A percentile compares a stretch with the other conserved stretches of the same genome.
phyloP scores from a whole-genome alignment of 2,888 invertebrate genomes.

The Pristionchus entomophagus region DNA sequence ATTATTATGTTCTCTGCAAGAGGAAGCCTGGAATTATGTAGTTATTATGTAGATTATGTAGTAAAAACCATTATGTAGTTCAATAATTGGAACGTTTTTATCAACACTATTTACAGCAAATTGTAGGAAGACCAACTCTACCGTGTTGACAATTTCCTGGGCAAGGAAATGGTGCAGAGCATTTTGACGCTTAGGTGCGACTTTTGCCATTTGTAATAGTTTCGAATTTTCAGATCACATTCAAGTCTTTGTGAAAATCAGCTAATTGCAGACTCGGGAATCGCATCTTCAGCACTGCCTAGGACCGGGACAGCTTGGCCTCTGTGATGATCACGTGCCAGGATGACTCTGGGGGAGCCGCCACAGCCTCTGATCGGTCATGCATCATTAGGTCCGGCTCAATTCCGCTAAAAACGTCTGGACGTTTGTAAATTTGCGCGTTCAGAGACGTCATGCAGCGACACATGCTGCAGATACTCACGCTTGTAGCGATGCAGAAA shows the following conservation, averaged over 20 bases:
- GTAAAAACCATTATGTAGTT: too few relatives aligned
- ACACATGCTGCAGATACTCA: constrained; percentile 95
- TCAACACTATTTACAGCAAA: background rate
- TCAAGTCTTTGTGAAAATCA: background rate
- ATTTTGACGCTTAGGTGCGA: constrained; percentile 90
- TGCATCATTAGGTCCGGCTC: constrained; percentile 86
- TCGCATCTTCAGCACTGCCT: constrained; percentile 92
- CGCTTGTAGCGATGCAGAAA: constrained; percentile 98
- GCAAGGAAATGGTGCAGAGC: constrained; percentile 99
- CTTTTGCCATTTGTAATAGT: too few relatives aligned
- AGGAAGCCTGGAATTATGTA: too few relatives aligned
- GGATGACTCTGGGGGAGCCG: constrained; percentile 98
- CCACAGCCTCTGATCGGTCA: constrained; percentile 97
- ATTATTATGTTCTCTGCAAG: too few relatives aligned
- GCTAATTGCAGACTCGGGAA: constrained; percentile 86
- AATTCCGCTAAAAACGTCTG: background rate
- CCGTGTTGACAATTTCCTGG: constrained; percentile 97
- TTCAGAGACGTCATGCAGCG: constrained; percentile 98
- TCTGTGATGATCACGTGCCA: constrained; percentile 96
- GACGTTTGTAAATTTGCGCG: background rate
- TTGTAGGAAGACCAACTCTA: constrained; percentile 88
- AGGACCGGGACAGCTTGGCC: constrained; percentile 97
- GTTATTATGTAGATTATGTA: too few relatives aligned
- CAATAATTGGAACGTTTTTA: too few relatives aligned
- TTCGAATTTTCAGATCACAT: background rate